Evolutionary conservation across 2,888 invertebrate genomes (phyloP).

Genomic region (Minunthozetes semirufus): DNA sequence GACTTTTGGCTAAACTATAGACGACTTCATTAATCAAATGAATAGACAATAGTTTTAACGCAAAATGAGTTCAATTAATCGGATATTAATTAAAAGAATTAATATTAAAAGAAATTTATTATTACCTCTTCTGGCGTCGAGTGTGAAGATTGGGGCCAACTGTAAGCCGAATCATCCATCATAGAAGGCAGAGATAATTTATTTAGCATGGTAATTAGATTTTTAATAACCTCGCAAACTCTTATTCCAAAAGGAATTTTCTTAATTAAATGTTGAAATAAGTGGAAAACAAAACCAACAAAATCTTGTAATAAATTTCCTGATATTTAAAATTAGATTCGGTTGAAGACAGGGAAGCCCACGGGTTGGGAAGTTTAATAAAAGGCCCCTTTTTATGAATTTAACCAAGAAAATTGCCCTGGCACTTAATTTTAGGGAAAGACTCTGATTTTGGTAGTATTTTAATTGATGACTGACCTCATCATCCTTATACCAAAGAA

Average conservation of each 20-base stretch:
- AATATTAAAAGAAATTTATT: background rate
- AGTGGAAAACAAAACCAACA: background rate
- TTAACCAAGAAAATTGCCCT: too few species aligned
- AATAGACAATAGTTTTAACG: too few species aligned
- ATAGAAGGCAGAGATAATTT: too few species aligned
- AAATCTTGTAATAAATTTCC: background rate
- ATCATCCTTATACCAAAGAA: constrained; percentile 38
- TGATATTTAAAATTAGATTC: background rate
- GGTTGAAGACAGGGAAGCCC: too few species aligned
- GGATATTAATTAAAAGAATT: background rate
- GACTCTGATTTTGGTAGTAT: too few species aligned
- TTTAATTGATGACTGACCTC: constrained; percentile 2
- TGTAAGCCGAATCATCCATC: background rate
- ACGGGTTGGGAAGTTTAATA: too few species aligned
- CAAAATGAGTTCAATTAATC: too few species aligned
- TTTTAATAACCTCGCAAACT: background rate
- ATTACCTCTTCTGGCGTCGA: constrained; percentile 27
- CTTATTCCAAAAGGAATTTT: background rate
- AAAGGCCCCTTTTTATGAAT: too few species aligned
- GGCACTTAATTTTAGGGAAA: too few species aligned
- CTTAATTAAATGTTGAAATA: background rate
- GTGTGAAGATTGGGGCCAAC: constrained; percentile 33
- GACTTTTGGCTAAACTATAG: too few species aligned
- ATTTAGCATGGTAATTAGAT: too few species aligned
- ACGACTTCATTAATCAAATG: too few species aligned